Evolutionary conservation across 2,797 vertebrate genomes (phyloP).

Genomic region (Anguilla marmorata): DNA sequence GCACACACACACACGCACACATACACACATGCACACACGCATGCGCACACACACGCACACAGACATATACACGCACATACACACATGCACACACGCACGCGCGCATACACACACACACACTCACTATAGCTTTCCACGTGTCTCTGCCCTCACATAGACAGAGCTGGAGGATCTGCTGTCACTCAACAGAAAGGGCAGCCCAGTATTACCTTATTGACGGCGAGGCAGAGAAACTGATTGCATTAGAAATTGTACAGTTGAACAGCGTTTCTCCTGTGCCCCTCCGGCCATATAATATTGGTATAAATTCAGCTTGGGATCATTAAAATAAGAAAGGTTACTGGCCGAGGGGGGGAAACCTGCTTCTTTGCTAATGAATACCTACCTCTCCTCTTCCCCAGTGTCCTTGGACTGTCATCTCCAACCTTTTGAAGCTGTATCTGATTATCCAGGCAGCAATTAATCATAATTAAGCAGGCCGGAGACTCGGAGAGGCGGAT

Average conservation of each 20-base stretch:
- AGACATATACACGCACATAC: too few relatives aligned
- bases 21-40: too few relatives aligned
- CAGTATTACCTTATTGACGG: slow-evolving; percentile 77
- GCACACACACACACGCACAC: too few relatives aligned
- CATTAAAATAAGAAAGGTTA: slow-evolving; percentile 97
- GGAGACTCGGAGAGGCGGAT: slow-evolving; percentile 91
- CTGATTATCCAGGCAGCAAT: slow-evolving; percentile 99
- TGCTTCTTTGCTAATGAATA: slow-evolving; percentile 87
- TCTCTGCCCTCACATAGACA: slow-evolving; percentile 62
- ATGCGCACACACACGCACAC: too few relatives aligned
- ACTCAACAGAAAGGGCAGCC: slow-evolving; percentile 70
- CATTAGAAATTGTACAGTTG: slow-evolving; percentile 76
- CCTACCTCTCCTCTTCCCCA: slow-evolving; percentile 86
- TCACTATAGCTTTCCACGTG: slow-evolving; percentile 58
- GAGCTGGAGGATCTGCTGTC: slow-evolving; percentile 73
- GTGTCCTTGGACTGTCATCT: slow-evolving; percentile 99
- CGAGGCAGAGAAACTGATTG: slow-evolving; percentile 72
- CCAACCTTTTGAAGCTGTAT: slow-evolving; percentile 99
- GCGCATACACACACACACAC: too few relatives aligned
- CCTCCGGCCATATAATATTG: slow-evolving; percentile 70
- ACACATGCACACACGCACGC: too few relatives aligned
- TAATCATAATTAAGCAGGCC: slow-evolving; percentile 99
- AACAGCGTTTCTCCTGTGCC: slow-evolving; percentile 71
- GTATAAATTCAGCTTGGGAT: slow-evolving; percentile 84
- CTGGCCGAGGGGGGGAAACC: slow-evolving; percentile 76